A percentile compares a stretch with the other conserved stretches of the same genome.
Conservation (phyloP, 2,113 vertebrate genomes). For the Dasyornis broadbenti region DNA sequence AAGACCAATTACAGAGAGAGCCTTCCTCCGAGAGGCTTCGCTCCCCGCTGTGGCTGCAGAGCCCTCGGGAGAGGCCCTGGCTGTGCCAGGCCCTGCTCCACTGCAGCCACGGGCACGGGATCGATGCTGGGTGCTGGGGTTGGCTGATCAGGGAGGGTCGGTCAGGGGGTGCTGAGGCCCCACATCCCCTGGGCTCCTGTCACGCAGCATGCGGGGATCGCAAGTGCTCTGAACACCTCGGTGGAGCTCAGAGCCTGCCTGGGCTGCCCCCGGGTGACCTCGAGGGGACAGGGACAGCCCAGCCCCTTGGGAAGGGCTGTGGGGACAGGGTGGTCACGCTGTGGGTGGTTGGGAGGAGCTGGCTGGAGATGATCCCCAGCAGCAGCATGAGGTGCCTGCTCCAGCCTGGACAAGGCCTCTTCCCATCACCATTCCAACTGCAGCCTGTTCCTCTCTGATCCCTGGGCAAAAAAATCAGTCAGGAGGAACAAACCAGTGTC, state of each 20-base stretch:
- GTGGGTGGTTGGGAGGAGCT: background rate
- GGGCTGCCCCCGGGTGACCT: background rate
- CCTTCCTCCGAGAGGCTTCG: background rate
- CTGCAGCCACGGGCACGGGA: background rate
- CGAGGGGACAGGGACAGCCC: background rate
- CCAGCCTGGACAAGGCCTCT: background rate
- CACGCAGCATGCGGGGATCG: accelerated
- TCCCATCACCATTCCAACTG: accelerated
- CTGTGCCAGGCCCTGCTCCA: background rate
- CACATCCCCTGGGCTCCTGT: background rate
- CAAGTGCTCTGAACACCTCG: accelerated
- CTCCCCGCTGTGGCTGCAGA: background rate
- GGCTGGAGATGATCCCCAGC: background rate
- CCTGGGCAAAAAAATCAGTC: background rate
- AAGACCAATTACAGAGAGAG: constrained; percentile 52
- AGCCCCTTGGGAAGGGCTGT: background rate
- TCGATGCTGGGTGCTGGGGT: background rate
- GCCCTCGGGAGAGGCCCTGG: background rate
- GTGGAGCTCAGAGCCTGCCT: background rate
- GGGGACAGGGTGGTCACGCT: background rate
- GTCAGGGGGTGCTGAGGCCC: background rate
- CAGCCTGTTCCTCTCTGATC: background rate
- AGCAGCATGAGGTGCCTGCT: background rate
- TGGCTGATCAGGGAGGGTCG: background rate
- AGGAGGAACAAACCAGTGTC: accelerated